These are phyloP conservation scores for Leptoteleia sp. DNA, from an alignment of 1,140 invertebrate genomes.

Conservation along the genomic window DNA sequence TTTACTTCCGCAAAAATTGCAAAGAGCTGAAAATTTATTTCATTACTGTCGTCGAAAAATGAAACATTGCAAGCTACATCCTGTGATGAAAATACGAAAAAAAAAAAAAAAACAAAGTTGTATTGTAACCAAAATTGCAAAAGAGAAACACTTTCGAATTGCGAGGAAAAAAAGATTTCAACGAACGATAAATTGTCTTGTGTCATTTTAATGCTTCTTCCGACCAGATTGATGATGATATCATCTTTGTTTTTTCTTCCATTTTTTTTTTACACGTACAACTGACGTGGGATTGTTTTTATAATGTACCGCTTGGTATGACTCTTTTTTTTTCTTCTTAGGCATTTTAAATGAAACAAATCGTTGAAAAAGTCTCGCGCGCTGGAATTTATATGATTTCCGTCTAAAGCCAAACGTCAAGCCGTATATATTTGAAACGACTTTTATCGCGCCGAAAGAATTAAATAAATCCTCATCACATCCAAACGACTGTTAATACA, in stretches of 20 bases:
- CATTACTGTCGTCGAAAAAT: constrained; percentile 58
- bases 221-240: constrained; percentile 25
- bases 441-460: constrained; percentile 35
- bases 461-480: constrained; percentile 54
- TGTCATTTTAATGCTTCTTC: constrained; percentile 22
- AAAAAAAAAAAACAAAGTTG: constrained; percentile 27
- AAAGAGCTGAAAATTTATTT: constrained; percentile 58
- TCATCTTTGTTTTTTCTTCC: not conserved
- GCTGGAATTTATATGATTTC: constrained; percentile 49
- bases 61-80: constrained; percentile 56
- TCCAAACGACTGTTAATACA: constrained; percentile 49
- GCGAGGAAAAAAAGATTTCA: constrained; percentile 2
- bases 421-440: constrained; percentile 42
- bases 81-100: constrained; percentile 37
- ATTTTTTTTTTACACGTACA: not conserved
- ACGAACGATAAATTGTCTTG: constrained; percentile 9
- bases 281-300: constrained; percentile 7
- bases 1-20: constrained; percentile 58
- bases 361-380: constrained; percentile 19
- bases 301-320: not conserved
- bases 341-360: constrained; percentile 21
- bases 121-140: constrained; percentile 25
- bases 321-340: constrained; percentile 15
- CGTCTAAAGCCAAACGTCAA: constrained; percentile 36
- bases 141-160: constrained; percentile 12